Evolutionary conservation across 2,113 vertebrate species (phyloP), one percentile per base, ranked within the genome.

Genomic region (Epinephelus cyanopodus): DNA sequence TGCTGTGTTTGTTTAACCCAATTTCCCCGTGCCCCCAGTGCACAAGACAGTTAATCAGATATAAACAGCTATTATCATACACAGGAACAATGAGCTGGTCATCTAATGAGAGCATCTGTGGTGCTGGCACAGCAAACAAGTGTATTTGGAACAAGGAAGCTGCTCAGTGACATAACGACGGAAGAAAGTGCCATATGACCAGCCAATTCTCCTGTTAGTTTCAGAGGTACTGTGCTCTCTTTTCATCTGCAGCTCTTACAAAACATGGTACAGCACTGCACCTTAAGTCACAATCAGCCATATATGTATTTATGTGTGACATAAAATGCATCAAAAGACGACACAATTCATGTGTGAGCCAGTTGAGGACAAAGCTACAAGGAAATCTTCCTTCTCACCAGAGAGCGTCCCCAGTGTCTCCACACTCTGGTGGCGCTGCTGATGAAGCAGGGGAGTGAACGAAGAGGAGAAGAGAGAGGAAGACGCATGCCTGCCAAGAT

Each of bases 21-120:
- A 70, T 80, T 82, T 74, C 66, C 60, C 67, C 29, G 42, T 69
- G 76, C 81, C 91, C 84, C 77, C 84, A 81, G 82, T 76, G 84
- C 83, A 90, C 76, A 87, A 74, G 78, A 67, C 79, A 69, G 82
- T 92, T 93, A 92, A 94, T 87, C 86, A 90, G 85, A 90, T 93
- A 91, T 79, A 91, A 94, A 93, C 90, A 91, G 91, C 89, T 88
- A 90, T 92, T 92, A 94, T 92, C 90, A 91, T 92, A 83, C 88
- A 86, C 74, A 86, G 85, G 86, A 91, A 93, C 86, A 90, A 88
- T 77, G 62, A 84, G 82, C 86, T 68, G 89, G 84, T 91, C 93
- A 90, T 87, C 86, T 91, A 89, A 87, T 86, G 86, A 92, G 89
- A 85, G 90, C 81, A 92, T 92, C 90, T 93, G 89, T 39, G 10